Evolutionary conservation across 2,113 vertebrate species (phyloP).

Genomic region (Seriola dumerili): DNA sequence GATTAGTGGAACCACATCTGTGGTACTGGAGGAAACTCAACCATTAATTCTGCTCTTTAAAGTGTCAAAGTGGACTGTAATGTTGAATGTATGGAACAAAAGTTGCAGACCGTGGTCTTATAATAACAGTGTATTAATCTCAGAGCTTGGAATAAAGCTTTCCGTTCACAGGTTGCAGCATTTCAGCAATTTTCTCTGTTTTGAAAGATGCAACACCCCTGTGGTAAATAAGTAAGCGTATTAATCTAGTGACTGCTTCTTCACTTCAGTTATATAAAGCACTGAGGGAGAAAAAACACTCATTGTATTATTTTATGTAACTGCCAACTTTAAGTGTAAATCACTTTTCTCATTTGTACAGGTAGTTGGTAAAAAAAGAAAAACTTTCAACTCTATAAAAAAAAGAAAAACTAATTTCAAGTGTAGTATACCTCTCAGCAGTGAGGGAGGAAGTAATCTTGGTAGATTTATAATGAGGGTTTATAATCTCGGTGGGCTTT

Average conservation of each 20-base stretch:
- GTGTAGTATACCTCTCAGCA: constrained; percentile 17
- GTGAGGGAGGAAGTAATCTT: constrained; percentile 13
- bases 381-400: not conserved
- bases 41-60: not conserved
- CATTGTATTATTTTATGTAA: not conserved
- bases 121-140: not conserved
- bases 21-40: not conserved
- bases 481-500: constrained; percentile 30
- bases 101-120: too few relatives aligned
- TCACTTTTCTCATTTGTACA: not conserved
- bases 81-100: not conserved
- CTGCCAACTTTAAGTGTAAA: not conserved
- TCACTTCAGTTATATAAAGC: not conserved
- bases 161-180: not conserved
- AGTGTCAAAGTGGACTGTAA: not conserved
- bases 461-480: constrained; percentile 30
- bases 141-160: not conserved
- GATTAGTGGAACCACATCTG: not conserved
- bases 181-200: not conserved
- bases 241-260: not conserved
- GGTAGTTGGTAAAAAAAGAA: not conserved
- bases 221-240: not conserved
- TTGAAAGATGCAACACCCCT: not conserved
- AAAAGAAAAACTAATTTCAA: not conserved
- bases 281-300: not conserved